phyloP scores from a whole-genome alignment of 2,797 vertebrate genomes.

The Cottoperca gobio region DNA sequence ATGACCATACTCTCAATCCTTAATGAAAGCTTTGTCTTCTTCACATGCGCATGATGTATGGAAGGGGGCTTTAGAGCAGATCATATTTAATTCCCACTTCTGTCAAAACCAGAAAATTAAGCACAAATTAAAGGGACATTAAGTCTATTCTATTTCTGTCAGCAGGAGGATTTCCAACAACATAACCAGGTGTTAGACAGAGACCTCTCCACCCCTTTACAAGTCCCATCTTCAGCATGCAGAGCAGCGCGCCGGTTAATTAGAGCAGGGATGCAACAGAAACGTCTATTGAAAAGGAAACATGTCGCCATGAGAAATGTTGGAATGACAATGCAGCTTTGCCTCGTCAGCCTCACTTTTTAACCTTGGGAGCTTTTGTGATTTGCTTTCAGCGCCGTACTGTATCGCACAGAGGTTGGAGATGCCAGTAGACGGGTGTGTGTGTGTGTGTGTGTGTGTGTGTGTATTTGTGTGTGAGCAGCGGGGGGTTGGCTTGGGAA shows the following conservation, averaged over 20 bases:
- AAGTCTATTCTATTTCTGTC: constrained; percentile 30
- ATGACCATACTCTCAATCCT: constrained; percentile 40
- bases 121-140: constrained; percentile 31
- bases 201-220: constrained; percentile 29
- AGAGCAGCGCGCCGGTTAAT: constrained; percentile 53
- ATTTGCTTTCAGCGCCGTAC: constrained; percentile 25
- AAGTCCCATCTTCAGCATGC: constrained; percentile 43
- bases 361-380: constrained; percentile 31
- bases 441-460: constrained; percentile 40
- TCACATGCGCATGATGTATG: constrained; percentile 29
- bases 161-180: constrained; percentile 24
- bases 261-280: constrained; percentile 43
- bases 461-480: constrained; percentile 27
- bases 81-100: constrained; percentile 27
- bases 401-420: constrained; percentile 26
- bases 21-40: constrained; percentile 61
- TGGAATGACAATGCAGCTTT: constrained; percentile 37
- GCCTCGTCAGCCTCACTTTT: constrained; percentile 34
- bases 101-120: constrained; percentile 36
- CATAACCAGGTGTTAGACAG: constrained; percentile 57
- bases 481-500: not conserved
- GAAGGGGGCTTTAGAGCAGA: constrained; percentile 24
- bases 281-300: constrained; percentile 26
- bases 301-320: constrained; percentile 34
- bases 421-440: constrained; percentile 7